Percentiles rank a stretch among this genome's conserved stretches.
Conservation (phyloP, 2,797 vertebrate species). For the Lemur catta region DNA sequence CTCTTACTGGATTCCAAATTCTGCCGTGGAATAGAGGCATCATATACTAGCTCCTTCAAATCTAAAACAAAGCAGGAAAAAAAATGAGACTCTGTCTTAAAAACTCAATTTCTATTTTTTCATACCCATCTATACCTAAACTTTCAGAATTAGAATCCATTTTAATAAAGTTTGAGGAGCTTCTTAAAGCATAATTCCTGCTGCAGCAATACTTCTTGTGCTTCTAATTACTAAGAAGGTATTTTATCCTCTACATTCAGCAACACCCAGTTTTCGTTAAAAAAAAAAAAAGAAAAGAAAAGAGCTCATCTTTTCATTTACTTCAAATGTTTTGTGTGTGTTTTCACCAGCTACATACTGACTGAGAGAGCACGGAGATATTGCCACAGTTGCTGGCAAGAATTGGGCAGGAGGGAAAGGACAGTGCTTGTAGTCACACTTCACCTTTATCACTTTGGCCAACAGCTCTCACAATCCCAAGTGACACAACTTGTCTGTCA, state of each 20-base stretch:
- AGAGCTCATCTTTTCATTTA: not conserved
- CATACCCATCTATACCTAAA: not conserved
- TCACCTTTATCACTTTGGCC: not conserved
- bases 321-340: not conserved
- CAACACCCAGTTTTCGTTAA: not conserved
- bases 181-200: not conserved
- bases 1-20: not conserved
- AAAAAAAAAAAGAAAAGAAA: not conserved
- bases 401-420: not conserved
- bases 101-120: not conserved
- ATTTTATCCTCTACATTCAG: not conserved
- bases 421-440: not conserved
- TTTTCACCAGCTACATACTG: not conserved
- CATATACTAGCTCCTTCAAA: not conserved
- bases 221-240: not conserved
- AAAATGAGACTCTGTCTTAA: not conserved
- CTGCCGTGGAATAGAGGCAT: not conserved
- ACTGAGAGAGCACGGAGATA: not conserved
- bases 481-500: not conserved
- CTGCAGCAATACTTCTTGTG: accelerated
- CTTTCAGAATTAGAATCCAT: not conserved
- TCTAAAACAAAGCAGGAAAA: not conserved
- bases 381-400: not conserved
- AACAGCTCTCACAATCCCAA: not conserved
- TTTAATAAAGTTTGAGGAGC: not conserved